Conservation (phyloP, 2,113 vertebrate genomes). For the Phodopus roborovskii region DNA sequence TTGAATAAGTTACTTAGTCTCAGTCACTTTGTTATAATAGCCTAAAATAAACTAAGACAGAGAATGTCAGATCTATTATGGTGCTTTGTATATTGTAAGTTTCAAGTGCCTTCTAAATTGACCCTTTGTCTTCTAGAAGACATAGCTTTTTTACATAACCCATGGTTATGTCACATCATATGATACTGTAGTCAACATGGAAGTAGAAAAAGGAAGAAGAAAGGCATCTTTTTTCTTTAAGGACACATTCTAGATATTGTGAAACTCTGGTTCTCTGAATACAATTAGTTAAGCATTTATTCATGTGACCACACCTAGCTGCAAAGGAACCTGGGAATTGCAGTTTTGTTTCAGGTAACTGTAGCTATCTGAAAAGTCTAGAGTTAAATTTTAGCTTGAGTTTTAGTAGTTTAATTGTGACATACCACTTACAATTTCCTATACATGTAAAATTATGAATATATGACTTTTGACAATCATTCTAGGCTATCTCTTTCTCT, state of each 20-base stretch:
- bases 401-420: not conserved
- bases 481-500: not conserved
- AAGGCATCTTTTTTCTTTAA: not conserved
- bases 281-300: not conserved
- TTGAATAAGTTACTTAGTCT: not conserved
- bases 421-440: not conserved
- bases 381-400: not conserved
- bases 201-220: not conserved
- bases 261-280: not conserved
- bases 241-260: not conserved
- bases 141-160: not conserved
- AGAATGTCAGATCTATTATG: not conserved
- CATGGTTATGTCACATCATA: not conserved
- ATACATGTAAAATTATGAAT: not conserved
- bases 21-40: not conserved
- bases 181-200: not conserved
- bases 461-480: not conserved
- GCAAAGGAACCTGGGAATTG: not conserved
- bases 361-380: not conserved
- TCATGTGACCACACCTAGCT: not conserved
- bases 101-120: not conserved
- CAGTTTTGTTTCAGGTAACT: not conserved
- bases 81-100: not conserved
- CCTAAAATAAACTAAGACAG: not conserved
- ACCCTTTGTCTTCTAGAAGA: not conserved